These are phyloP conservation scores for Branchinecta lynchi DNA, from an alignment of 1,140 invertebrate species.

Conservation along the genomic window DNA sequence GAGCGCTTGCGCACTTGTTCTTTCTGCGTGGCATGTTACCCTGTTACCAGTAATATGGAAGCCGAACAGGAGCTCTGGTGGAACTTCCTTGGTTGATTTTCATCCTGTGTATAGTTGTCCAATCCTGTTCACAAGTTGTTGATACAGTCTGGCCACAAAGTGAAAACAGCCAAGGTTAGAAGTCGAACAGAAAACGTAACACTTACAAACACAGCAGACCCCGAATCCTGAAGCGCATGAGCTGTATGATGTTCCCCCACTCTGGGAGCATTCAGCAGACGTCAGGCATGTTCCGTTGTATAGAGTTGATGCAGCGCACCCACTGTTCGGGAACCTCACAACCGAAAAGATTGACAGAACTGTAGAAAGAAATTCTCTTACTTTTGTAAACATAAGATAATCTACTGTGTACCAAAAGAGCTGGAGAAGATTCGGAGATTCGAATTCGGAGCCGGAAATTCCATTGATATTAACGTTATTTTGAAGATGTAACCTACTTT, in stretches of 20 bases:
- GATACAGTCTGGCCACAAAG: background rate
- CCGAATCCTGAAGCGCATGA: slow-evolving; percentile 54
- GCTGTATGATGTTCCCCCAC: slow-evolving; percentile 44
- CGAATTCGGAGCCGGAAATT: too few relatives aligned
- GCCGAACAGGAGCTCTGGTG: too few relatives aligned
- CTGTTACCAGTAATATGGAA: too few relatives aligned
- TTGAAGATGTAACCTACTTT: too few relatives aligned
- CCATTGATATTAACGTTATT: too few relatives aligned
- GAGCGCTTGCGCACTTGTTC: too few relatives aligned
- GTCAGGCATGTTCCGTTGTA: slow-evolving; percentile 23
- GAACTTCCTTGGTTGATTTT: slow-evolving; percentile 10
- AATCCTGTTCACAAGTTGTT: slow-evolving; percentile 28
- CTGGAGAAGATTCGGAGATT: too few relatives aligned
- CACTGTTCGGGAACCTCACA: slow-evolving; percentile 15
- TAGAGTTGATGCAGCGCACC: slow-evolving; percentile 13
- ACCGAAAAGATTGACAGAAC: slow-evolving; percentile 18
- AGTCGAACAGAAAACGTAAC: background rate
- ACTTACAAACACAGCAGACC: slow-evolving; percentile 56
- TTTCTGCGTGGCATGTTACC: too few relatives aligned
- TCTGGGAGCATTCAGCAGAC: slow-evolving; percentile 42
- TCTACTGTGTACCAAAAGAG: too few relatives aligned
- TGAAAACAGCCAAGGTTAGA: background rate
- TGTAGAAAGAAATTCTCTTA: background rate
- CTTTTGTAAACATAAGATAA: too few relatives aligned
- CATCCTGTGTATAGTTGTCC: background rate